A percentile compares a stretch with the other conserved stretches of the same genome.
Conservation (phyloP, 1,140 invertebrate genomes). For the Brevipalpus yothersi region DNA sequence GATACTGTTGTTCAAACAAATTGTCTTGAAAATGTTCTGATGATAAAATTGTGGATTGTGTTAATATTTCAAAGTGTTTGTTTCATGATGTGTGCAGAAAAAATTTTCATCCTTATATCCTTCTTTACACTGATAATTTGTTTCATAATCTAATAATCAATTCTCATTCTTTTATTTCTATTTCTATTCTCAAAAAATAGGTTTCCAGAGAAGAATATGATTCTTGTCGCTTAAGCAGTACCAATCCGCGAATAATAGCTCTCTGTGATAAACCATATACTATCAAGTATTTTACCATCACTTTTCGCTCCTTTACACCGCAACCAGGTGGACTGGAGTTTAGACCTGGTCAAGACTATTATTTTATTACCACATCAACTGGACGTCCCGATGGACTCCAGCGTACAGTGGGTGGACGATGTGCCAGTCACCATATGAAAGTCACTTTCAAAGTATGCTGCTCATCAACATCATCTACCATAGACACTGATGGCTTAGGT, state of each 20-base stretch:
- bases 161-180: neutral
- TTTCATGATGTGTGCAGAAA: too few species aligned
- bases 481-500: constrained; percentile 11
- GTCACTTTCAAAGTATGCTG: constrained; percentile 84
- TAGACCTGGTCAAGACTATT: constrained; percentile 77
- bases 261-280: constrained; percentile 84
- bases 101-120: too few species aligned
- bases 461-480: constrained; percentile 12
- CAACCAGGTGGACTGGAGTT: constrained; percentile 82
- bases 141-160: neutral
- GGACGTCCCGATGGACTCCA: constrained; percentile 50
- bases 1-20: too few species aligned
- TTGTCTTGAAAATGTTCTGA: too few species aligned
- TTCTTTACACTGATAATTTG: neutral
- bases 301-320: constrained; percentile 80
- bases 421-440: constrained; percentile 80
- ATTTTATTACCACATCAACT: constrained; percentile 78
- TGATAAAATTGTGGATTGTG: too few species aligned
- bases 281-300: constrained; percentile 85
- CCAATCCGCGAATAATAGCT: constrained; percentile 64
- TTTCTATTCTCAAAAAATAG: constrained; percentile 16
- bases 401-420: constrained; percentile 62
- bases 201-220: constrained; percentile 83
- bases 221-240: constrained; percentile 79
- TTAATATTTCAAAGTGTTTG: too few species aligned